Evolutionary conservation across 2,888 invertebrate genomes (phyloP), one percentile per base, ranked within the genome.

Genomic region (Aricia artaxerxes): DNA sequence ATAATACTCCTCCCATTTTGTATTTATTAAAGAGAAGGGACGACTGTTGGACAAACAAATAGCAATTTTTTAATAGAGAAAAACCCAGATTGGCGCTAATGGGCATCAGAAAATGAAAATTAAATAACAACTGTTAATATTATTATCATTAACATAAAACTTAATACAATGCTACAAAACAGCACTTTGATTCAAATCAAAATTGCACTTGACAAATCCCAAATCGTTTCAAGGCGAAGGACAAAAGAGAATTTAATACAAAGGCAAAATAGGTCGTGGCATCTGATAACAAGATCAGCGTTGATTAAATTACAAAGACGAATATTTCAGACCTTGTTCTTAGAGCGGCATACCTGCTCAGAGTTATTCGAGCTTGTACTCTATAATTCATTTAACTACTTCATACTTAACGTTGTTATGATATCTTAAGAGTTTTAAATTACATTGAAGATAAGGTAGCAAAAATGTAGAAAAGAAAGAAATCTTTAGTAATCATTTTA

Each of bases 271-370:
- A 31, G 9, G 44, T 49, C 75, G 31, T 31, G 49, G 75, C 31
- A 24, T 73, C 31, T 24, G 73, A 73, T 49, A 49, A 31, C 75
- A 49, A 49, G 31, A 49, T 75, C 7, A 49, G 49, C 75, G 75
- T 44, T 75, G 49, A 75, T 75, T 75, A 75, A 49, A 44, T 75
- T 75, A 49, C 75, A 49, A 49, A 24, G 75, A 24, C 13, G 49
- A 75, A 75, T 49, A 75, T 73, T 73, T 75, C 24, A 75, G 75
- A 44, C 44, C 24, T 75, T 75, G 44, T 24, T 75, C 11, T 44
- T n/a, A 11, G 69, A 69, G 69, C 16, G 35, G 24, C 13, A 38
- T 69, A 69, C 69, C 69, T 69, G 69, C 69, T 69, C 35, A 38
- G 35, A 69, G 69, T 38, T 69, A 69, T 69, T 69, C 69, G 69